Evolutionary conservation across 2,113 vertebrate species (phyloP).

Genomic region (Australoheros scitulus): DNA sequence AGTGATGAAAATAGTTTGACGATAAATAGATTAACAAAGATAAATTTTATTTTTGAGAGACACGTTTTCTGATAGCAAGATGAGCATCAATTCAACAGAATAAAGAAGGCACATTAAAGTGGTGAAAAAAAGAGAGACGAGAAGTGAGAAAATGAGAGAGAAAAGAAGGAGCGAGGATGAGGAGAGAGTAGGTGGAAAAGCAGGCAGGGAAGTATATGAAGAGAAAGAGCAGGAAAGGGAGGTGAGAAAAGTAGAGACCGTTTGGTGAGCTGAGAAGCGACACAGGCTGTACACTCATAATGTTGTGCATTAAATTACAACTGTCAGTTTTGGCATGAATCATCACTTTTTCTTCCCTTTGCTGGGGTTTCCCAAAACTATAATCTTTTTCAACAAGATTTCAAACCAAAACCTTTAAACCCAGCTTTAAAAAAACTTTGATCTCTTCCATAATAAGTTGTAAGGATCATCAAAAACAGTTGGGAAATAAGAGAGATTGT

Average conservation of each 20-base stretch:
- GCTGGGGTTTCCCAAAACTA: conserved; percentile 17
- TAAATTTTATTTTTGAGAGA: neutral
- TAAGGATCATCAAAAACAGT: neutral
- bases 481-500: neutral
- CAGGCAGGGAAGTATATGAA: conserved; percentile 24
- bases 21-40: neutral
- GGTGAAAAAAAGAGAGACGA: neutral
- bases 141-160: neutral
- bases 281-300: neutral
- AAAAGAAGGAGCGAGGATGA: conserved; percentile 17
- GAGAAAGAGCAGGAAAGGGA: conserved; percentile 25
- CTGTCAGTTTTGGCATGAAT: conserved; percentile 32
- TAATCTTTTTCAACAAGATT: neutral
- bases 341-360: conserved; percentile 8
- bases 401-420: neutral
- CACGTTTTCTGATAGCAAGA: neutral
- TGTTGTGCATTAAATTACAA: conserved; percentile 23
- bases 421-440: neutral
- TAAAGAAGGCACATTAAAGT: neutral
- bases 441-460: neutral
- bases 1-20: neutral
- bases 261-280: conserved; percentile 9
- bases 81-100: neutral
- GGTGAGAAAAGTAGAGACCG: conserved; percentile 20
- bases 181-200: conserved; percentile 37